Evolutionary conservation across 1,140 invertebrate genomes (phyloP), one percentile per base, ranked within the genome.

Genomic region (Zaprionus kolodkinae): DNA sequence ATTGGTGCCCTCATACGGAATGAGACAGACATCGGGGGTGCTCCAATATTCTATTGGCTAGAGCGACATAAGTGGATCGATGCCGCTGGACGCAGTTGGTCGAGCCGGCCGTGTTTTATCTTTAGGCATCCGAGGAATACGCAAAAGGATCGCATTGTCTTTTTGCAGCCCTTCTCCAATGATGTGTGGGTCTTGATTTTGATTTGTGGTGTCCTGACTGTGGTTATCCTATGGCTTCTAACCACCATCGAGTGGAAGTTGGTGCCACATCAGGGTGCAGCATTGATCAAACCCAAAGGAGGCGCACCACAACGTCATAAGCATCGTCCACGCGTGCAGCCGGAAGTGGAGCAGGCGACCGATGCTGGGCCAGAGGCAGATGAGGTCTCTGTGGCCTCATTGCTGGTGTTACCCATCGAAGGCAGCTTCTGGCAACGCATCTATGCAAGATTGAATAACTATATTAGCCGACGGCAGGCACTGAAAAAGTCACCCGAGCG

Each of bases 121-220:
- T 95, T 96, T 69, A 93, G 95, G 6, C 95, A 95, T 91, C 95
- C 95, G 0, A 94, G 95, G 72, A 95, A 95, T 2, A 93, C 93
- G 3, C 94, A 93, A 77, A 93, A 94, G 15, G 92, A 95, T 75
- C 93, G 93, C 61, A 95, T 95, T 69, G 94, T 95, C 17, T 95
- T 94, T 70, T 91, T 94, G 0, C 92, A 94, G 35, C 95, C 95
- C 0, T 93, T 95, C 21, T 92, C 93, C 1, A 75, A 81, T 12
- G 79, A 90, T 15, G 94, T 95, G 17, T 95, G 95, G 95, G 88
- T 93, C 9, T 90, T 93, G 45, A 93, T 94, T 9, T 63, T 93
- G 10, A 73, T 83, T 1, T 78, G 93, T 27, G 82, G 88, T 7
- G 40, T 89, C 3, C 21, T 91, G 4, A 91, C 86, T 3, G 85